These are phyloP conservation scores for Pteropus alecto DNA, from an alignment of 2,113 vertebrate genomes.

Conservation along the genomic window DNA sequence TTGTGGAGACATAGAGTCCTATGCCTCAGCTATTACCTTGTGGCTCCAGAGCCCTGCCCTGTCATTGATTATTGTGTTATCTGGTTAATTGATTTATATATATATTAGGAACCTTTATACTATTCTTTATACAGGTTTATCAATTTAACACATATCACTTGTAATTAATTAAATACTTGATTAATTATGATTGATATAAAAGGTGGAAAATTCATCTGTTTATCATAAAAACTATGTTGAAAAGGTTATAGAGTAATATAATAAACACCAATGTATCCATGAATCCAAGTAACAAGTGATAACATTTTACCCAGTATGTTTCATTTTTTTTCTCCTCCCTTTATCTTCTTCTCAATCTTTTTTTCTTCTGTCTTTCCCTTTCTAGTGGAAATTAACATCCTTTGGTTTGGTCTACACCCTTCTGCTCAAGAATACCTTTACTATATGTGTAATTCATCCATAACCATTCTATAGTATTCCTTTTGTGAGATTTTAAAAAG, in stretches of 20 bases:
- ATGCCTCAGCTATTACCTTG: not conserved
- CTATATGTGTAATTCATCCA: not conserved
- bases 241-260: not conserved
- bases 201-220: not conserved
- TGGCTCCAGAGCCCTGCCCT: not conserved
- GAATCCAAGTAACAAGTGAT: not conserved
- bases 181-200: not conserved
- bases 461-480: not conserved
- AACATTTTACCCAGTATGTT: not conserved
- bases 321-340: not conserved
- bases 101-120: not conserved
- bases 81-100: not conserved
- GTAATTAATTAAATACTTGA: constrained; percentile 6
- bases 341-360: not conserved
- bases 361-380: not conserved
- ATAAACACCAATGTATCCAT: not conserved
- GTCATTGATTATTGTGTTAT: not conserved
- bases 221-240: not conserved
- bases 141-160: not conserved
- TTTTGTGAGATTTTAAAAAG: not conserved
- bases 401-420: not conserved
- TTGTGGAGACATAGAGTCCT: not conserved
- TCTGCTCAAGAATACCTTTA: not conserved
- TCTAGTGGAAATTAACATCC: not conserved
- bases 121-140: not conserved